Evolutionary conservation across 1,140 invertebrate species (phyloP).

Genomic region (Riptortus pedestris): DNA sequence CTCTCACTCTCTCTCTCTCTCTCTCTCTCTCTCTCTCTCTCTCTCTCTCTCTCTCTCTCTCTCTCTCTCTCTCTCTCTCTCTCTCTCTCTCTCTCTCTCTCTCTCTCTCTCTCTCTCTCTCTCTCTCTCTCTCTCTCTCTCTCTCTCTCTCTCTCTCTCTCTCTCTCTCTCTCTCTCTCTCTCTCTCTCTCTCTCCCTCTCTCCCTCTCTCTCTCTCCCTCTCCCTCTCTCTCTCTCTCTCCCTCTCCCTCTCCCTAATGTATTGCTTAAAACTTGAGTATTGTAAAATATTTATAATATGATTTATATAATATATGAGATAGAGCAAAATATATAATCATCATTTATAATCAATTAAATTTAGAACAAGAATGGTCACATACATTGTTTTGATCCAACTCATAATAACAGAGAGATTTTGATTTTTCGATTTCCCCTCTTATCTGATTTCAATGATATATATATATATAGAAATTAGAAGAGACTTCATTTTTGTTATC

Average conservation of each 20-base stretch:
- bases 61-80: constrained; percentile 10
- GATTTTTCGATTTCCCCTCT: too few relatives aligned
- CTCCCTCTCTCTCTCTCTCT: constrained; percentile 9
- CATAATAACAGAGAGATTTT: too few relatives aligned
- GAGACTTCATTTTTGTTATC: too few relatives aligned
- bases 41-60: not conserved
- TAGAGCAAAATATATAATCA: too few relatives aligned
- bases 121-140: constrained; percentile 6
- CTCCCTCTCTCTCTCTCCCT: constrained; percentile 7
- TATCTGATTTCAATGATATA: too few relatives aligned
- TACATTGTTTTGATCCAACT: too few relatives aligned
- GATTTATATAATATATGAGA: too few relatives aligned
- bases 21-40: not conserved
- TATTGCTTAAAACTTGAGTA: too few relatives aligned
- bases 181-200: constrained; percentile 7
- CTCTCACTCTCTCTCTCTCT: constrained; percentile 5
- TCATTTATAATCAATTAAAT: too few relatives aligned
- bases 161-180: constrained; percentile 1
- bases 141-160: not conserved
- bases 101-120: not conserved
- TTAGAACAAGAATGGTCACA: too few relatives aligned
- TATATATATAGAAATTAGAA: too few relatives aligned
- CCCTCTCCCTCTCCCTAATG: constrained; percentile 11
- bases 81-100: constrained; percentile 22
- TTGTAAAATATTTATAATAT: too few relatives aligned